Percentiles rank a stretch among this genome's conserved stretches.
Evolutionary conservation across 1,140 invertebrate genomes (phyloP).

Genomic region (Pseudomyrmex dendroicus): DNA sequence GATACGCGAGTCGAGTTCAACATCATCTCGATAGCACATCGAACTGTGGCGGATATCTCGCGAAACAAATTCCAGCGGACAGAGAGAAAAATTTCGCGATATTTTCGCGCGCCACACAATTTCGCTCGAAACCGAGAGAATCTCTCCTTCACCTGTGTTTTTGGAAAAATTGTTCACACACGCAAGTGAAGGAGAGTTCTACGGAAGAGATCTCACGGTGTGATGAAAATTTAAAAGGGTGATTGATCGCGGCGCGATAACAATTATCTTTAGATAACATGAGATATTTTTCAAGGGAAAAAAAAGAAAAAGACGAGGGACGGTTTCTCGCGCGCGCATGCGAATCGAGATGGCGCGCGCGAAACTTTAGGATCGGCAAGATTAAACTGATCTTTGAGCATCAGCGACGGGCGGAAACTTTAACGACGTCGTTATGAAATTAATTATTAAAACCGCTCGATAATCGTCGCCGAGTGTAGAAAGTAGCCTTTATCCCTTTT

Average conservation of each 20-base stretch:
- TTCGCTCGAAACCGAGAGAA: neutral
- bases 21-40: neutral
- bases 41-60: slow-evolving; percentile 7
- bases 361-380: slow-evolving; percentile 52
- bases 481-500: slow-evolving; percentile 65
- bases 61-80: slow-evolving; percentile 20
- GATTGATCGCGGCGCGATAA: slow-evolving; percentile 11
- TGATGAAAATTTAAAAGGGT: too few species aligned
- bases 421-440: slow-evolving; percentile 70
- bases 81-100: slow-evolving; percentile 33
- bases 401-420: slow-evolving; percentile 47
- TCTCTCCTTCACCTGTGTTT: neutral
- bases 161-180: neutral
- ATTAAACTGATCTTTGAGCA: slow-evolving; percentile 67
- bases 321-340: neutral
- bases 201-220: slow-evolving; percentile 5
- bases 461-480: slow-evolving; percentile 64
- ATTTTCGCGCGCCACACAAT: slow-evolving; percentile 21
- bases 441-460: slow-evolving; percentile 72
- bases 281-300: neutral
- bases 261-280: slow-evolving; percentile 36
- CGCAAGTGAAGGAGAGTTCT: neutral
- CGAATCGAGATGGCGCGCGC: neutral
- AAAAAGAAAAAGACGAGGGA: slow-evolving; percentile 10
- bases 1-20: slow-evolving; percentile 4